Evolutionary conservation across 1,140 invertebrate genomes (phyloP), one percentile per base, ranked within the genome.

Genomic region (Cecropterus lyciades): DNA sequence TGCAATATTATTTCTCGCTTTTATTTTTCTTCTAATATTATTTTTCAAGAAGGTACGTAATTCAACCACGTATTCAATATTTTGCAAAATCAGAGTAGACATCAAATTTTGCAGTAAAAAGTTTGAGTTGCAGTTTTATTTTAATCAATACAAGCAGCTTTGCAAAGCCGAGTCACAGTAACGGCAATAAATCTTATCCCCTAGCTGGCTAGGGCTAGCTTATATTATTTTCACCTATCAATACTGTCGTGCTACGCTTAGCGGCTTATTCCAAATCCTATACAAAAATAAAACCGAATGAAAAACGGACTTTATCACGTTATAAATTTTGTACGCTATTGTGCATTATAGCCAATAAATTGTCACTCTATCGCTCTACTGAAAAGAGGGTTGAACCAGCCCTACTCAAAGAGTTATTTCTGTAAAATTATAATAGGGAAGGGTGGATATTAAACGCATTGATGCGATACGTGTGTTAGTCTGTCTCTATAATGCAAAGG

Each of bases 321-420:
- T 70, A 85, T 91, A 91, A 91, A 91, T 89, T 85, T 81, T 81
- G 77, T 69, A 48, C 45, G 64, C 77, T 68, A 79, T 90, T 91
- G 84, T 89, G 70, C 70, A 77, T 73, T 77, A 83, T 81, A 69
- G 75, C 80, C 81, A 85, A 89, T 89, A 88, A 89, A 91, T 91
- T 80, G 84, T 80, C 83, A 84, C 70, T 77, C 62, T 79, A 74
- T 80, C 73, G 65, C 66, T 51, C 30, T 13, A 40, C 15, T 10
- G 57, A 73, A 51, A 49, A 17, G 72, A 74, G 79, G 77, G 62
- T 33, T 52, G 53, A 43, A 30, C 27, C 69, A 74, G 73, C 80
- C 84, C 84, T 81, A 82, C 70, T 65, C 67, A 64, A 46, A 46
- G 37, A 64, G 65, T 72, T 72, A 78, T 78, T 72, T 64, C 43